A percentile compares a stretch with the other conserved stretches of the same genome.
Evolutionary conservation across 2,113 vertebrate species (phyloP).

Genomic region (Phylloscopus trochilus): DNA sequence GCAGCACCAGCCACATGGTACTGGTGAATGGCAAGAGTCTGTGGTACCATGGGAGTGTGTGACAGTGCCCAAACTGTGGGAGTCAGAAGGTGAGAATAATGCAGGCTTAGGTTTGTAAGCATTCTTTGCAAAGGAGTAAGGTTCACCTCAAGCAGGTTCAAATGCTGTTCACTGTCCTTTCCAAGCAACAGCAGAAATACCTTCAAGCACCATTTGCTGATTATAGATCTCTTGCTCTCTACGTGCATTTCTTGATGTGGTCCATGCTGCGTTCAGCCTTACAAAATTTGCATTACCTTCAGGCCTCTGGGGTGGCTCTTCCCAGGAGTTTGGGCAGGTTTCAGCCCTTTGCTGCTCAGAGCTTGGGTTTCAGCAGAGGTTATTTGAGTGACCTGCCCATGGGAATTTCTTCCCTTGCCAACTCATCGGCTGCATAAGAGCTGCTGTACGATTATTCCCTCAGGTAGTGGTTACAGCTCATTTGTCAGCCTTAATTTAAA

Average conservation of each 20-base stretch:
- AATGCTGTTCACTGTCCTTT: not conserved
- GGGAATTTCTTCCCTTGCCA: not conserved
- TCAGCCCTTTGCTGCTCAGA: not conserved
- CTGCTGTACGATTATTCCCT: not conserved
- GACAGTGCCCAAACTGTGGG: not conserved
- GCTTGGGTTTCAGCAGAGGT: not conserved
- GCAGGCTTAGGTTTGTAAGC: accelerated
- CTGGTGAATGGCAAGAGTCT: not conserved
- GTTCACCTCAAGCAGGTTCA: not conserved
- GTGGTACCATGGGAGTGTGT: accelerated
- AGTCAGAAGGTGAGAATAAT: not conserved
- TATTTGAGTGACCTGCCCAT: not conserved
- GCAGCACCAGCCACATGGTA: not conserved
- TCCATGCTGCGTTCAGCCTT: not conserved
- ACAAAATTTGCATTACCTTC: not conserved
- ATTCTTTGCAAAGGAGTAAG: not conserved
- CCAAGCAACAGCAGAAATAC: not conserved
- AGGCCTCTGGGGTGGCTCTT: not conserved
- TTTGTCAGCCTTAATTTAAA: slow-evolving; percentile 11
- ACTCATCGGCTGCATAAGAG: not conserved
- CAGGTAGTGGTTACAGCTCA: not conserved
- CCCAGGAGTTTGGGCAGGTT: not conserved
- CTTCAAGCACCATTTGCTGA: not conserved
- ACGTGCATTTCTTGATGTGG: accelerated
- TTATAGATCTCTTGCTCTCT: not conserved